Conservation (phyloP, 2,888 invertebrate species). For the Apantesis nais region DNA sequence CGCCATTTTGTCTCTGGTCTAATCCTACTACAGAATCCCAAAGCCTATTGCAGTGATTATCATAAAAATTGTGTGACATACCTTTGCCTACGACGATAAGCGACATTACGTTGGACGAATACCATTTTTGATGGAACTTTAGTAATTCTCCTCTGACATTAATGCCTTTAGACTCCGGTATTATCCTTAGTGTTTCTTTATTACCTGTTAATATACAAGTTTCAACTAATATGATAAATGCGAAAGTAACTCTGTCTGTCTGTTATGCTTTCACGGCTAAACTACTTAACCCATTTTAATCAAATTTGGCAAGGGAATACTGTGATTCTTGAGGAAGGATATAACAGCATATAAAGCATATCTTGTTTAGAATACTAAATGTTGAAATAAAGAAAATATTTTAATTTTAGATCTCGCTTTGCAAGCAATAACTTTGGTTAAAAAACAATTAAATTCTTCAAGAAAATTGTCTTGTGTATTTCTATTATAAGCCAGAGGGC, state of each 20-base stretch:
- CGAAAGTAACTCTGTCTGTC: no score
- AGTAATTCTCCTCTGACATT: background rate
- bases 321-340: no score
- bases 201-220: background rate
- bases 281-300: no score
- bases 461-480: constrained; percentile 30
- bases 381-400: background rate
- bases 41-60: background rate
- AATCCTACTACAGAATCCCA: no score
- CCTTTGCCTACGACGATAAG: constrained; percentile 7
- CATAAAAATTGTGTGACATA: background rate
- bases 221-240: no score
- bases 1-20: no score
- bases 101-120: background rate
- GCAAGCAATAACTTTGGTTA: constrained; percentile 7
- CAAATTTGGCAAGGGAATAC: no score
- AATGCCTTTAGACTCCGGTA: background rate
- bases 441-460: constrained; percentile 44
- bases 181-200: background rate
- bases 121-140: constrained; percentile 4
- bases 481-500: constrained; percentile 31
- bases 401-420: background rate
- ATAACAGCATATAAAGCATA: no score
- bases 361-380: no score
- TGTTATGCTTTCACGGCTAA: no score